phyloP scores from a whole-genome alignment of 2,113 vertebrate species.

The Columba livia region DNA sequence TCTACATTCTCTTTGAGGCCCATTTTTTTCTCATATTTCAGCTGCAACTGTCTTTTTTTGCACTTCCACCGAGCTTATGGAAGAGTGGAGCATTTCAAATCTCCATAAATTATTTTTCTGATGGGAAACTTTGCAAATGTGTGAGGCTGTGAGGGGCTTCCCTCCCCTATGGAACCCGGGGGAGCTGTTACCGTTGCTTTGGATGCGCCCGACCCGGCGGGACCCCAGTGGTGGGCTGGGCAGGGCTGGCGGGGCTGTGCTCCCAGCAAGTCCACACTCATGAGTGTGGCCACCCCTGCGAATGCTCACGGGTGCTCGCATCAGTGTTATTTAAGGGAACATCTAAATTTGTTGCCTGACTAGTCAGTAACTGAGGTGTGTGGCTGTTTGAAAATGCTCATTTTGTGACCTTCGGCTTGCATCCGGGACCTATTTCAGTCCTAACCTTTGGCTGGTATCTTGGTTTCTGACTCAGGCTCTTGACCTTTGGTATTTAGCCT shows the following conservation, averaged over 20 bases:
- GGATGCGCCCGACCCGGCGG: neutral
- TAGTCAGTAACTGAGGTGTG: neutral
- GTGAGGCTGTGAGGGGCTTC: neutral
- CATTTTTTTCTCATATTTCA: neutral
- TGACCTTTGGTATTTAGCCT: constrained; percentile 12
- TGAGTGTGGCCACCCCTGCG: neutral
- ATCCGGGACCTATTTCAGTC: neutral
- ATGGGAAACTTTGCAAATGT: neutral
- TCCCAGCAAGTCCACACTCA: neutral
- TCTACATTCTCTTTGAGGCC: neutral
- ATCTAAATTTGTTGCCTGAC: neutral
- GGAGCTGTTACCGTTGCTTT: neutral
- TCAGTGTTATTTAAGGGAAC: neutral
- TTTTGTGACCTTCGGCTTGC: neutral
- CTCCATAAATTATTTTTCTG: neutral
- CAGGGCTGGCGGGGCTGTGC: neutral
- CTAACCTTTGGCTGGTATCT: neutral
- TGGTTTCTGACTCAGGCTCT: neutral
- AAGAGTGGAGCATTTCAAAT: neutral
- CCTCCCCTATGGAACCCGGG: neutral
- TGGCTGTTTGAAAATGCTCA: neutral
- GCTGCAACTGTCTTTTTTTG: neutral
- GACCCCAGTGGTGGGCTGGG: neutral
- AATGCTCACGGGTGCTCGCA: neutral
- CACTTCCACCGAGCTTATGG: neutral